phyloP scores from a whole-genome alignment of 35 echinoderm and acorn worm genomes.

The Eucidaris tribuloides region DNA sequence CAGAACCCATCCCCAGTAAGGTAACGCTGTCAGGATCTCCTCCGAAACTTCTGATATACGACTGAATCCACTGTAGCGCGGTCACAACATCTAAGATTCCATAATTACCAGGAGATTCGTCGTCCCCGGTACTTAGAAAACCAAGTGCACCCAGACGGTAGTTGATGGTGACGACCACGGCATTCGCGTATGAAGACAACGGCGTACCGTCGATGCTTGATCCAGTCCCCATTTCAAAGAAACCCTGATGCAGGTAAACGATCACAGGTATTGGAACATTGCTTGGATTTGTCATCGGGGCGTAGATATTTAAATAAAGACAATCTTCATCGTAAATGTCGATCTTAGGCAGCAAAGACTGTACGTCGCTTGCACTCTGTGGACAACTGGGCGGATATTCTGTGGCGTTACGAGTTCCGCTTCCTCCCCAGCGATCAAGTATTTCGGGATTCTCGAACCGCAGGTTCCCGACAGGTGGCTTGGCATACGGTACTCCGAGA shows the following conservation, averaged over 20 bases:
- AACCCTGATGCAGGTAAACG: conserved; percentile 37
- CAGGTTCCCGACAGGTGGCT: conserved; percentile 40
- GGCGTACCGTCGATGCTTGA: not conserved
- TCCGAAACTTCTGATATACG: conserved; percentile 49
- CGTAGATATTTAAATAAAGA: conserved; percentile 44
- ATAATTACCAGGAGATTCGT: conserved; percentile 47
- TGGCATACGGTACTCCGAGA: conserved; percentile 45
- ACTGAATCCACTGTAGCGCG: conserved; percentile 38
- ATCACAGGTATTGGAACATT: conserved; percentile 37
- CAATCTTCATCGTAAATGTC: conserved; percentile 35
- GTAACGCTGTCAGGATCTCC: conserved; percentile 37
- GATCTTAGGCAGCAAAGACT: not conserved
- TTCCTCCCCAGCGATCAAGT: conserved; percentile 5
- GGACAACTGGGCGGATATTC: conserved; percentile 30
- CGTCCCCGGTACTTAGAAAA: conserved; percentile 7
- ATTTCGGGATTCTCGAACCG: conserved; percentile 28
- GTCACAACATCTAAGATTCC: conserved; percentile 28
- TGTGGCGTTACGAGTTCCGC: conserved; percentile 5
- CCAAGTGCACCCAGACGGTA: conserved; percentile 48
- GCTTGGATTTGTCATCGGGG: not conserved
- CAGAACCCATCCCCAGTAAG: conserved; percentile 31
- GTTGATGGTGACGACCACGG: conserved; percentile 38
- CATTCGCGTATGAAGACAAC: conserved; percentile 23
- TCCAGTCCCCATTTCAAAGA: not conserved
- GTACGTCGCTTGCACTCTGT: not conserved